A percentile compares a stretch with the other conserved stretches of the same genome.
These are phyloP conservation scores for Dasypus novemcinctus DNA, from an alignment of 2,113 vertebrate genomes.

Conservation along the genomic window DNA sequence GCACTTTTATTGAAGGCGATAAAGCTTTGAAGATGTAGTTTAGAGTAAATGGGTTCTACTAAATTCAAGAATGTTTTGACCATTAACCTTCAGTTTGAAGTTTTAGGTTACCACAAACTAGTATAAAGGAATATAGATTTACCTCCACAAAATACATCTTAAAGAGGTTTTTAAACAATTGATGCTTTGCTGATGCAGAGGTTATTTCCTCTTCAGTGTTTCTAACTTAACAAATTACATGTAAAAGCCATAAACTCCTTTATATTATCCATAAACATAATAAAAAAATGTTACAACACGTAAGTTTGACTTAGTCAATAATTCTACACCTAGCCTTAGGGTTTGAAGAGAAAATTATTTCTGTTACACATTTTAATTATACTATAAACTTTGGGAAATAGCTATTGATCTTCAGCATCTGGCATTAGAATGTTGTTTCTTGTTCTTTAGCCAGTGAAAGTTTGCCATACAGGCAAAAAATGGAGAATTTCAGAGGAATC, in stretches of 20 bases:
- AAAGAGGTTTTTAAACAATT: constrained; percentile 61
- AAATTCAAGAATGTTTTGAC: constrained; percentile 59
- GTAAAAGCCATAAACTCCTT: constrained; percentile 80
- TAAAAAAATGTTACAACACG: constrained; percentile 81
- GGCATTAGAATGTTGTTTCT: constrained; percentile 74
- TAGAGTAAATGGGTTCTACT: constrained; percentile 51
- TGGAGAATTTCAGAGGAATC: constrained; percentile 72
- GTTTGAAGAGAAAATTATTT: constrained; percentile 84
- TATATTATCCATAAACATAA: constrained; percentile 84
- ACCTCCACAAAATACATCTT: constrained; percentile 3
- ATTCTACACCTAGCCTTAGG: constrained; percentile 84
- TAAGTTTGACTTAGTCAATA: constrained; percentile 85
- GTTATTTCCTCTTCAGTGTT: constrained; percentile 72
- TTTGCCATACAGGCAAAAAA: constrained; percentile 73
- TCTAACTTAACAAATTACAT: constrained; percentile 79
- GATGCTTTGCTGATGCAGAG: constrained; percentile 57
- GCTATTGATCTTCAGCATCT: constrained; percentile 87
- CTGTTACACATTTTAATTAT: constrained; percentile 88
- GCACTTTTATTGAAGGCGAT: constrained; percentile 62
- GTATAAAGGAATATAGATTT: constrained; percentile 21
- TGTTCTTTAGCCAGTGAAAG: constrained; percentile 69
- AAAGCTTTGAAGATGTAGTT: constrained; percentile 34
- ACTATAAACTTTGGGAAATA: constrained; percentile 85
- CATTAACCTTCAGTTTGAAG: constrained; percentile 42
- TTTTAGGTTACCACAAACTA: constrained; percentile 35